These are phyloP conservation scores for Ochropacha duplaris DNA, from an alignment of 2,888 invertebrate genomes.

Conservation along the genomic window DNA sequence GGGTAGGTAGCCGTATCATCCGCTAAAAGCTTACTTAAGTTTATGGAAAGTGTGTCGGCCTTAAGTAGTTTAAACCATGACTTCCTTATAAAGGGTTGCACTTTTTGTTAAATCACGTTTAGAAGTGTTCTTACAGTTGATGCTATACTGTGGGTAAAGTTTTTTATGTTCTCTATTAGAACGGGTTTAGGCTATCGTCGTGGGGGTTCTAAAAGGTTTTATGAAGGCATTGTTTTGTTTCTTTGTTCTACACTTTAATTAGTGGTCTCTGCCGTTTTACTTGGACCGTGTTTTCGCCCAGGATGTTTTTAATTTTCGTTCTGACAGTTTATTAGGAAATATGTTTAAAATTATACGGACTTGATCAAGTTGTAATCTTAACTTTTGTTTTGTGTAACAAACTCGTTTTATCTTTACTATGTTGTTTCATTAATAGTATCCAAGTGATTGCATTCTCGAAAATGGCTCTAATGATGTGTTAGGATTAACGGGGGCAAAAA, in stretches of 20 bases:
- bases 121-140: constrained; percentile 45
- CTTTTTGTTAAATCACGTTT: constrained; percentile 77
- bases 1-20: constrained; percentile 77
- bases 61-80: constrained; percentile 75
- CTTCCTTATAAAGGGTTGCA: constrained; percentile 78
- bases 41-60: constrained; percentile 75
- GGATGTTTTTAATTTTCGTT: constrained; percentile 21
- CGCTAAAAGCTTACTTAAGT: constrained; percentile 77
- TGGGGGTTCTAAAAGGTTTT: constrained; percentile 76
- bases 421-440: too few species aligned
- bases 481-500: too few species aligned
- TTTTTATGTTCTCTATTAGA: constrained; percentile 60
- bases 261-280: constrained; percentile 68
- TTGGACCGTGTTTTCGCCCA: constrained; percentile 25
- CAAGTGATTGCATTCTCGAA: too few species aligned
- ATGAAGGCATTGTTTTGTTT: constrained; percentile 60
- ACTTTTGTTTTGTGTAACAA: not conserved
- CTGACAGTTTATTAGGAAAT: constrained; percentile 13
- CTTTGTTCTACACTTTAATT: constrained; percentile 72
- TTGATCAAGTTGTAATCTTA: not conserved
- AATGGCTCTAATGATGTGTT: too few species aligned
- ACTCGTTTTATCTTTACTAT: too few species aligned
- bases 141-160: constrained; percentile 36
- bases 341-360: not conserved
- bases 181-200: constrained; percentile 56